phyloP scores from a whole-genome alignment of 2,888 invertebrate species.

The Syritta pipiens region DNA sequence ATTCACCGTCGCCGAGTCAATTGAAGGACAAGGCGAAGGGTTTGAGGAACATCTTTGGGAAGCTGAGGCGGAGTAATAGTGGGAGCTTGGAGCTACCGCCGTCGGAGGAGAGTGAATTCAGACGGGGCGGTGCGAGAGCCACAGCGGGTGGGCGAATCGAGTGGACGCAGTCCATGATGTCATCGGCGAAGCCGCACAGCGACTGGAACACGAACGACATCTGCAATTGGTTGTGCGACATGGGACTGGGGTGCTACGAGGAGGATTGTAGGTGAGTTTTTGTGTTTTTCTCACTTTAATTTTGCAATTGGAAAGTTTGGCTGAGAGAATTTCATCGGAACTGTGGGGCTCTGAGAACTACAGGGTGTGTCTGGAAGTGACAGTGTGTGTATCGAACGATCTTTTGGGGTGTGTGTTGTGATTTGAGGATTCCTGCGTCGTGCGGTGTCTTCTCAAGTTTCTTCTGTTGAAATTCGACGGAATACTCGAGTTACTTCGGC shows the following conservation, averaged over 20 bases:
- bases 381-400: too few species aligned
- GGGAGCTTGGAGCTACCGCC: constrained; percentile 84
- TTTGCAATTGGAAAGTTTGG: too few species aligned
- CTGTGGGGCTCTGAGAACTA: too few species aligned
- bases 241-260: constrained; percentile 86
- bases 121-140: constrained; percentile 86
- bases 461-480: too few species aligned
- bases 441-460: too few species aligned
- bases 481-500: too few species aligned
- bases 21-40: constrained; percentile 81
- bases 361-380: too few species aligned
- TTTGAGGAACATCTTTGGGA: constrained; percentile 85
- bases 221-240: constrained; percentile 88
- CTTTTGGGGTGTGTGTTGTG: too few species aligned
- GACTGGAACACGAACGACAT: constrained; percentile 91
- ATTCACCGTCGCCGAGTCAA: constrained; percentile 79
- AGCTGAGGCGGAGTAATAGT: constrained; percentile 85
- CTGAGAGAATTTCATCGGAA: too few species aligned
- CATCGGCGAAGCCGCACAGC: constrained; percentile 84
- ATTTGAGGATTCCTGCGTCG: too few species aligned
- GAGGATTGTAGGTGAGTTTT: constrained; percentile 80
- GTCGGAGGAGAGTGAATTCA: constrained; percentile 82
- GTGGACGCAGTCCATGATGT: constrained; percentile 78
- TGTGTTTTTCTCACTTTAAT: background rate
- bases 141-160: constrained; percentile 87